These are phyloP conservation scores for Antitype chi DNA, from an alignment of 2,888 invertebrate species.

Conservation along the genomic window DNA sequence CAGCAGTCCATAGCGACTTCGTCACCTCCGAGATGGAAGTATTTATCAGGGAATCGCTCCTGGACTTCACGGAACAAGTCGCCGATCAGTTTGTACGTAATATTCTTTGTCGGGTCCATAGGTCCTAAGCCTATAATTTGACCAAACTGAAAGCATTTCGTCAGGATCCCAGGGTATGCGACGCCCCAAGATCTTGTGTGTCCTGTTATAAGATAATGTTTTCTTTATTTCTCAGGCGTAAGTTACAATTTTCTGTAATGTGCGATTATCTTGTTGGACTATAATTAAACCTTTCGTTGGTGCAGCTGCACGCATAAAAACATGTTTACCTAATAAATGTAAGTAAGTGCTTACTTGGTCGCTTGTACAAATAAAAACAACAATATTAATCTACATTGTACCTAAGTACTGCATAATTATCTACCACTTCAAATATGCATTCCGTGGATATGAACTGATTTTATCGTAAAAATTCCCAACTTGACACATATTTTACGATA, in stretches of 20 bases:
- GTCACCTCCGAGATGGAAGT: slow-evolving; percentile 97
- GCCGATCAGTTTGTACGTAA: slow-evolving; percentile 92
- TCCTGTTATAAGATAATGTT: slow-evolving; percentile 64
- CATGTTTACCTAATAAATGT: not conserved
- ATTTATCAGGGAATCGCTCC: slow-evolving; percentile 94
- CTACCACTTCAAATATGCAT: not conserved
- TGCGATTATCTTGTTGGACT: not conserved
- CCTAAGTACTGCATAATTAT: not conserved
- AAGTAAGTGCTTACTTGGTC: not conserved
- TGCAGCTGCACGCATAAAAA: not conserved
- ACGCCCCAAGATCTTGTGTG: slow-evolving; percentile 97
- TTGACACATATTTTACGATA: slow-evolving; percentile 7
- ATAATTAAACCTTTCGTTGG: not conserved
- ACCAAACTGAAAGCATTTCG: slow-evolving; percentile 91
- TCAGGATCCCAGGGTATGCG: slow-evolving; percentile 93
- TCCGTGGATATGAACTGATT: not conserved
- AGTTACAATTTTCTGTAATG: not conserved
- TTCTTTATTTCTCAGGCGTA: not conserved
- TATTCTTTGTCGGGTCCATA: slow-evolving; percentile 93
- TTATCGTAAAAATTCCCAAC: not conserved
- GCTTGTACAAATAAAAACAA: not conserved
- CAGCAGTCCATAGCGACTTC: slow-evolving; percentile 96
- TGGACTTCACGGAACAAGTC: slow-evolving; percentile 93
- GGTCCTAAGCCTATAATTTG: slow-evolving; percentile 92
- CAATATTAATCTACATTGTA: not conserved